These are phyloP conservation scores for Cyprinodon diabolis DNA, from an alignment of 2,797 vertebrate species.

Conservation along the genomic window DNA sequence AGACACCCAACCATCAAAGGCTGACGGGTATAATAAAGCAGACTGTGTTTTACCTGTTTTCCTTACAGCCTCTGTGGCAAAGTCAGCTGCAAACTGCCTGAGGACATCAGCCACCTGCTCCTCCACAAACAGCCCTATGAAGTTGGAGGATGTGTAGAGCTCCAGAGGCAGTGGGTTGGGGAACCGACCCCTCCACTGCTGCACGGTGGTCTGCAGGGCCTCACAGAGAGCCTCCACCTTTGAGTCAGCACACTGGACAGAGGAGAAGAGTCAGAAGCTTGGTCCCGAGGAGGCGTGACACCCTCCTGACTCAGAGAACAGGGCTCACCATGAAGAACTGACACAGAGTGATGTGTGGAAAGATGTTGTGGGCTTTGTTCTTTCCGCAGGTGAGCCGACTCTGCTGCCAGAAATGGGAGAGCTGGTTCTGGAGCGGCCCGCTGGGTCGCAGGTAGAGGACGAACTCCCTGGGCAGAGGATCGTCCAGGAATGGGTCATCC, in stretches of 20 bases:
- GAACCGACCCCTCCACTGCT: conserved; percentile 90
- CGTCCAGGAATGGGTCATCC: conserved; percentile 94
- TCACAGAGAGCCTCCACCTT: conserved; percentile 90
- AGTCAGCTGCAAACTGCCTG: conserved; percentile 93
- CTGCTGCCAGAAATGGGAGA: conserved; percentile 96
- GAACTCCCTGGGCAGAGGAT: conserved; percentile 91
- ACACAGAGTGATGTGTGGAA: conserved; percentile 97
- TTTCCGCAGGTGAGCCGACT: conserved; percentile 93
- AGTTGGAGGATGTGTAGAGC: conserved; percentile 95
- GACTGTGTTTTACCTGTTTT: conserved; percentile 84
- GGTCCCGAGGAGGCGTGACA: not conserved
- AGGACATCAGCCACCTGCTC: conserved; percentile 91
- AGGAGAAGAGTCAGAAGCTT: not conserved
- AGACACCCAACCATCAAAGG: too few species aligned
- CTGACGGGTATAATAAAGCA: too few species aligned
- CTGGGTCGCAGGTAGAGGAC: conserved; percentile 96
- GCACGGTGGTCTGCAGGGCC: conserved; percentile 87
- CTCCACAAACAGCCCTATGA: conserved; percentile 96
- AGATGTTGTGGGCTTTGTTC: conserved; percentile 98
- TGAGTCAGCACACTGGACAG: conserved; percentile 88
- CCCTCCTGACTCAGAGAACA: too few species aligned
- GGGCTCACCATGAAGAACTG: conserved; percentile 96
- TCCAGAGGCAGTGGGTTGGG: conserved; percentile 90
- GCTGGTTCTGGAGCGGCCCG: conserved; percentile 92
- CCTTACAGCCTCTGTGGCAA: conserved; percentile 85